These are phyloP conservation scores for Parasteatoda lunata DNA, from an alignment of 2,888 invertebrate genomes.

Conservation along the genomic window DNA sequence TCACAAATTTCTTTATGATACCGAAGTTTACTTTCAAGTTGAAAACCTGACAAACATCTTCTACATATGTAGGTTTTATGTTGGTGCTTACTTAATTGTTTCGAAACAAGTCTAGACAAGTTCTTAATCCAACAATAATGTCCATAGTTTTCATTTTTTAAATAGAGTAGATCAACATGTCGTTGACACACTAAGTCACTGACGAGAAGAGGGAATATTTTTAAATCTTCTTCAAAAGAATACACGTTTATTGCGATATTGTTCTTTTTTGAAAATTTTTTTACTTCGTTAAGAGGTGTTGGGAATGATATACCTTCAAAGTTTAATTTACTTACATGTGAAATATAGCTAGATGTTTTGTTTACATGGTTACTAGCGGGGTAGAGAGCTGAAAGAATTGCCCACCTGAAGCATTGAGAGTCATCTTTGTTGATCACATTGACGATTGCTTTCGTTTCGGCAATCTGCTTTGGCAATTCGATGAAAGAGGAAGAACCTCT, in stretches of 20 bases:
- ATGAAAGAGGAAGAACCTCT: background rate
- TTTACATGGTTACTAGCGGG: background rate
- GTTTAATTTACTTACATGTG: background rate
- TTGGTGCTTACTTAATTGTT: background rate
- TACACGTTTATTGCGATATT: slow-evolving; percentile 6
- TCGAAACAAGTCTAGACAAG: background rate
- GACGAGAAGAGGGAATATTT: background rate
- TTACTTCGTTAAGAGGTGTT: background rate
- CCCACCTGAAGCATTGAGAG: slow-evolving; percentile 8
- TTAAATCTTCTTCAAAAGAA: background rate
- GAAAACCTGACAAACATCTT: background rate
- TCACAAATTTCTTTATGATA: background rate
- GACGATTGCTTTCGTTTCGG: background rate
- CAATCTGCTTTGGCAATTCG: background rate
- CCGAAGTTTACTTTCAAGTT: background rate
- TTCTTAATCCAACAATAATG: background rate
- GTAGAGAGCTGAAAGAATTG: background rate
- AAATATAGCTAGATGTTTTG: background rate
- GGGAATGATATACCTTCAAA: background rate
- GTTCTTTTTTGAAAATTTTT: background rate
- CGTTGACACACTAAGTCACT: background rate
- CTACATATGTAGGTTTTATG: background rate
- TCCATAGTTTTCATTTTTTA: background rate
- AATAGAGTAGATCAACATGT: slow-evolving; percentile 3
- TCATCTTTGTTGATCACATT: slow-evolving; percentile 7